phyloP scores from a whole-genome alignment of 2,113 vertebrate species.

The Calypte anna region DNA sequence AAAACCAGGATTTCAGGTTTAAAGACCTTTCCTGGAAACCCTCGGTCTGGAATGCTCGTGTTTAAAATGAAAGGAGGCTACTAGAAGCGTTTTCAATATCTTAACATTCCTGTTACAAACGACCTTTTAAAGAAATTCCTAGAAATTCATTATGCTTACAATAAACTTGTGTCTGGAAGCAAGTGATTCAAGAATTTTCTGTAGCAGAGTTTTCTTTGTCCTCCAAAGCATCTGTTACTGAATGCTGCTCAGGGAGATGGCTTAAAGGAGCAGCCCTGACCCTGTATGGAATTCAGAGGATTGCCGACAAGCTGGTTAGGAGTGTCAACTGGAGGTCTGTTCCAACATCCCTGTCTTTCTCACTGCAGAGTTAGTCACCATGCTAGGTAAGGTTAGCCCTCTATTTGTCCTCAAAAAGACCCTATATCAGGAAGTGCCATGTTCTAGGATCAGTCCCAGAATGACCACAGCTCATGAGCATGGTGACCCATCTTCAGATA shows the following conservation, averaged over 20 bases:
- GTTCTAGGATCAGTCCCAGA: not conserved
- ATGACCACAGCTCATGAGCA: not conserved
- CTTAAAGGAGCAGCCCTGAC: not conserved
- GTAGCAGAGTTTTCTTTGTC: not conserved
- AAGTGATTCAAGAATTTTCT: not conserved
- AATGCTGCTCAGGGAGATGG: not conserved
- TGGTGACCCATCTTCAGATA: not conserved
- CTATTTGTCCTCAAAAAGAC: not conserved
- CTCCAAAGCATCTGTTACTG: not conserved
- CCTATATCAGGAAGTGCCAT: no score
- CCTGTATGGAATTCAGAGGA: not conserved
- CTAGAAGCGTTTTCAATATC: not conserved
- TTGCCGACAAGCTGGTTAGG: not conserved
- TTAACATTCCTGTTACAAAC: not conserved
- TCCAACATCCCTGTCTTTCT: not conserved
- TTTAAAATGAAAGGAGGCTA: conserved; percentile 34
- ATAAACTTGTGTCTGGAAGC: not conserved
- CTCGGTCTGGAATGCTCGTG: not conserved
- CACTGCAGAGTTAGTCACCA: not conserved
- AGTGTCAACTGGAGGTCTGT: not conserved
- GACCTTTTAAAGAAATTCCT: not conserved
- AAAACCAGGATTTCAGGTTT: conserved; percentile 42
- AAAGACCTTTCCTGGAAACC: conserved; percentile 23
- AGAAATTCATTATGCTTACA: conserved; percentile 9
- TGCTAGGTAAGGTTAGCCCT: not conserved